Evolutionary conservation across 1,140 invertebrate genomes (phyloP).

Genomic region (Polyergus mexicanus): DNA sequence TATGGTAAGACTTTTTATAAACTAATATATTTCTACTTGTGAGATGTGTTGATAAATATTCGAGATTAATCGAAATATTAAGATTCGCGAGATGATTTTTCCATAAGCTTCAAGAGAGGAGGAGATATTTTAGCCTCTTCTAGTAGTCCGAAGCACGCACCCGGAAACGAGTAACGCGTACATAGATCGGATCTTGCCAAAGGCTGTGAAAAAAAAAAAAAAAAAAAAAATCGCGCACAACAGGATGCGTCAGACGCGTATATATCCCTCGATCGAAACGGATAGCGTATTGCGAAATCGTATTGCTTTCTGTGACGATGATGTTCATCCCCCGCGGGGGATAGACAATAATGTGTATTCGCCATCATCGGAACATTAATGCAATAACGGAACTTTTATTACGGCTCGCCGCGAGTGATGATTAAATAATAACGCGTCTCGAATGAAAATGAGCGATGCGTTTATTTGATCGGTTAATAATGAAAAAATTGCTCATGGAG

Average conservation of each 20-base stretch:
- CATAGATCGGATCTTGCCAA: slow-evolving; percentile 42
- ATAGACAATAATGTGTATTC: slow-evolving; percentile 25
- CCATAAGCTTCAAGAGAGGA: not conserved
- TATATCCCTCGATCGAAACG: slow-evolving; percentile 34
- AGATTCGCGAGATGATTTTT: not conserved
- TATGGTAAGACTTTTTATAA: not conserved
- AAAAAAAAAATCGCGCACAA: slow-evolving; percentile 47
- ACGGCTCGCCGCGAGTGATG: not conserved
- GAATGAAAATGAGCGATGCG: not conserved
- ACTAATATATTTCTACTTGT: not conserved
- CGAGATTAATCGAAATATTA: not conserved
- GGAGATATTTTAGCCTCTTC: slow-evolving; percentile 8
- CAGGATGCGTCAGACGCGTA: slow-evolving; percentile 33
- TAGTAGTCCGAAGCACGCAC: slow-evolving; percentile 33
- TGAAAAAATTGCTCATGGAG: not conserved
- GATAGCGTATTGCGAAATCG: not conserved
- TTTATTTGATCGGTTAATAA: slow-evolving; percentile 9
- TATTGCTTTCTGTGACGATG: slow-evolving; percentile 2
- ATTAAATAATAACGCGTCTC: slow-evolving; percentile 38
- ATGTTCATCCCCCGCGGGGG: slow-evolving; percentile 34
- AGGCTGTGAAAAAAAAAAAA: not conserved
- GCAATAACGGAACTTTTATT: slow-evolving; percentile 57
- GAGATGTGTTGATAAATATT: not conserved
- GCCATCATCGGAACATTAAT: slow-evolving; percentile 6
- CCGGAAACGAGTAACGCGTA: slow-evolving; percentile 39